phyloP scores from a whole-genome alignment of 2,888 invertebrate species.

The Eulithis prunata region DNA sequence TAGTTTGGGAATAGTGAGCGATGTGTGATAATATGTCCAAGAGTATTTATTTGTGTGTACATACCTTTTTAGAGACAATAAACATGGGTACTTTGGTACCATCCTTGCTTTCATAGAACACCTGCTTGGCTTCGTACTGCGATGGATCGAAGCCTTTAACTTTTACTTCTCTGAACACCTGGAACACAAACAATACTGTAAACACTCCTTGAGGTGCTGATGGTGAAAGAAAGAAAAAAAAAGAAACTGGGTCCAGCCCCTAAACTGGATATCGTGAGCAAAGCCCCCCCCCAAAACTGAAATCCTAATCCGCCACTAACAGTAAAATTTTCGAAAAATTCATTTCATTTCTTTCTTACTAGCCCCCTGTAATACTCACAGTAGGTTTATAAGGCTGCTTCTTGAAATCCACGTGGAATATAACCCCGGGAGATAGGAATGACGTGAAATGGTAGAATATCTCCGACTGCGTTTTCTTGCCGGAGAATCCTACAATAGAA shows the following conservation, averaged over 20 bases:
- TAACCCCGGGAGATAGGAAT: conserved; percentile 94
- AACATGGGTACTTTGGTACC: conserved; percentile 98
- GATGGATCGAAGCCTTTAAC: conserved; percentile 92
- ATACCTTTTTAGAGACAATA: conserved; percentile 91
- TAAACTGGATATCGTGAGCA: no score
- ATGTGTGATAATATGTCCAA: no score
- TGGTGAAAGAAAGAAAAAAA: no score
- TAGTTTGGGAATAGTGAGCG: no score
- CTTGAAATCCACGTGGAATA: conserved; percentile 93
- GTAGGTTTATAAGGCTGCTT: conserved; percentile 86
- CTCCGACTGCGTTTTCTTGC: conserved; percentile 93
- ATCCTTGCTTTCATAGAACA: conserved; percentile 97
- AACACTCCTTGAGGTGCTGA: no score
- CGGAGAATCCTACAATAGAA: conserved; percentile 92
- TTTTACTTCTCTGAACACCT: conserved; percentile 93
- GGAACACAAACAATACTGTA: conserved; percentile 38
- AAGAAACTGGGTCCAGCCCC: no score
- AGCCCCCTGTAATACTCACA: conserved; percentile 60
- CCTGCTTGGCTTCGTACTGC: conserved; percentile 92
- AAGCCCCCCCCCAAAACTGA: no score
- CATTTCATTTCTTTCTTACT: no score
- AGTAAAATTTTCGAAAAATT: no score
- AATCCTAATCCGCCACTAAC: no score
- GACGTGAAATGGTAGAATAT: conserved; percentile 98
- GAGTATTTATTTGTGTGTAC: not conserved